A percentile compares a stretch with the other conserved stretches of the same genome.
Evolutionary conservation across 2,797 vertebrate species (phyloP).

Genomic region (Momotus momota): DNA sequence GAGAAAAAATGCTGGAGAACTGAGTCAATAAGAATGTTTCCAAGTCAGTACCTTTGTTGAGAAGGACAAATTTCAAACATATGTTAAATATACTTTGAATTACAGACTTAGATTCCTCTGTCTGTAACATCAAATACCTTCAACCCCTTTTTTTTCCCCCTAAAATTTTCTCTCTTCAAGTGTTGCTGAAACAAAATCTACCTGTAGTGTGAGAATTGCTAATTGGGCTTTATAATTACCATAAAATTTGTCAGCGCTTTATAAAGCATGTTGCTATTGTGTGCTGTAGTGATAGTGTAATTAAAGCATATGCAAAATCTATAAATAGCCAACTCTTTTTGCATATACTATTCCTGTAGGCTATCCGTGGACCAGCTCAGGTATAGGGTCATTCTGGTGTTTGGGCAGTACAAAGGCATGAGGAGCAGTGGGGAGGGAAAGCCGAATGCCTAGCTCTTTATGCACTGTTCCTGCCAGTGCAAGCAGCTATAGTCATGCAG

Average conservation of each 20-base stretch:
- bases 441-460: neutral
- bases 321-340: neutral
- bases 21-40: neutral
- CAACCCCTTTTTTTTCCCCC: neutral
- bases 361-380: neutral
- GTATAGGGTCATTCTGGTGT: neutral
- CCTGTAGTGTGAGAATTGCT: neutral
- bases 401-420: neutral
- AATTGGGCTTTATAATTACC: slow-evolving; percentile 25
- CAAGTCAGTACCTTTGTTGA: neutral
- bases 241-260: neutral
- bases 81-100: slow-evolving; percentile 2
- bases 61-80: neutral
- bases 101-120: neutral
- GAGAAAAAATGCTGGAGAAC: neutral
- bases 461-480: neutral
- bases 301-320: neutral
- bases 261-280: neutral
- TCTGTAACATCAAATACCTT: neutral
- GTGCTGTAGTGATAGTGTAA: neutral
- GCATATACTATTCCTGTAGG: rapidly evolving
- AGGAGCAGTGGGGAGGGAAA: neutral
- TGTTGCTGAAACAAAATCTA: neutral
- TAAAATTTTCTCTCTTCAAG: neutral
- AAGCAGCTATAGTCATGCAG: neutral